A percentile compares a stretch with the other conserved stretches of the same genome.
These are phyloP conservation scores for Alloscopus bannaensis DNA, from an alignment of 2,888 invertebrate species.

Conservation along the genomic window DNA sequence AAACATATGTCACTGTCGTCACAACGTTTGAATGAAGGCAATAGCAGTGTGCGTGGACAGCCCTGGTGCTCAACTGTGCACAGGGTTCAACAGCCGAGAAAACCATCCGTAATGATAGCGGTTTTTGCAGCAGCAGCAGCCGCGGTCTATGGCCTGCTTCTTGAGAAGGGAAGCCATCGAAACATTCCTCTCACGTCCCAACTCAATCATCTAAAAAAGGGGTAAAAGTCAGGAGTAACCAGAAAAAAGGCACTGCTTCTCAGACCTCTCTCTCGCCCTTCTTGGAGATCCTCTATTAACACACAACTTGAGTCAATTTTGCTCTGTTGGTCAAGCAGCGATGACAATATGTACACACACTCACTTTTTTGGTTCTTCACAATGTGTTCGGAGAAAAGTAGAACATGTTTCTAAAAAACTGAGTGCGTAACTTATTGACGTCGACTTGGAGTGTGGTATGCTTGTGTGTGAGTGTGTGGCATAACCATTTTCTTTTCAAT, in stretches of 20 bases:
- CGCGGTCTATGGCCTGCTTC: conserved; percentile 19
- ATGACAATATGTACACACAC: conserved; percentile 27
- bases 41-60: no score
- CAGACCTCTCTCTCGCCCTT: conserved; percentile 2
- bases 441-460: not conserved
- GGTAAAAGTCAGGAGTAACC: conserved; percentile 63
- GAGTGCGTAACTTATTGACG: not conserved
- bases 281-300: conserved; percentile 32
- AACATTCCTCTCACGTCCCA: conserved; percentile 70
- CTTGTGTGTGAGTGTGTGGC: conserved; percentile 9
- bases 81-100: no score
- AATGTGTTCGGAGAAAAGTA: conserved; percentile 23
- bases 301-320: conserved; percentile 45
- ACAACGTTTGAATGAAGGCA: no score
- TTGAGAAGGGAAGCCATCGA: no score
- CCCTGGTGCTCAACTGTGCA: not conserved
- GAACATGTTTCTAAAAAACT: not conserved
- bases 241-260: conserved; percentile 13
- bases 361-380: conserved; percentile 16
- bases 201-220: conserved; percentile 73
- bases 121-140: no score
- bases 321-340: conserved; percentile 39
- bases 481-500: conserved; percentile 1
- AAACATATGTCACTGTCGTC: no score
- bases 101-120: not conserved